These are phyloP conservation scores for Nebria salina DNA, from an alignment of 2,888 invertebrate genomes.

Conservation along the genomic window DNA sequence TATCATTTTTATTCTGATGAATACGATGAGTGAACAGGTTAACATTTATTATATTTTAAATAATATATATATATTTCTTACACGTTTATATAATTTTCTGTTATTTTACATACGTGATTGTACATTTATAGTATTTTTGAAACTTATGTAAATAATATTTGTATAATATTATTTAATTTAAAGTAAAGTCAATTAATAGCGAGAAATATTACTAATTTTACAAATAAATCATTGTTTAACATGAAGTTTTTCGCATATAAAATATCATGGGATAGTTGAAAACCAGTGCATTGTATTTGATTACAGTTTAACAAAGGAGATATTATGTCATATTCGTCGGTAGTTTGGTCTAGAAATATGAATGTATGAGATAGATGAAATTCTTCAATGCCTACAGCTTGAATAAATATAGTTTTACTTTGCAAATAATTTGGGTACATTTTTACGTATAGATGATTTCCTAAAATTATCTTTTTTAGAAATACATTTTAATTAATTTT, in stretches of 20 bases:
- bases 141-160: neutral
- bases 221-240: conserved; percentile 63
- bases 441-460: conserved; percentile 55
- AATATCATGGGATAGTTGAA: conserved; percentile 65
- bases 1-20: neutral
- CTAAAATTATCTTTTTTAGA: conserved; percentile 48
- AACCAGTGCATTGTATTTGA: conserved; percentile 58
- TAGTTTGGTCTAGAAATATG: conserved; percentile 53
- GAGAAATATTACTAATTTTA: conserved; percentile 68
- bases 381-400: conserved; percentile 58
- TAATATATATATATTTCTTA: neutral
- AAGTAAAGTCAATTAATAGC: conserved; percentile 52
- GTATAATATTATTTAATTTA: neutral
- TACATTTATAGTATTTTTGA: neutral
- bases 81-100: neutral
- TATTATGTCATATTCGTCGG: conserved; percentile 50
- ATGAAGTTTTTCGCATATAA: conserved; percentile 63
- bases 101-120: neutral
- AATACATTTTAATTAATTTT: neutral
- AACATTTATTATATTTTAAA: neutral
- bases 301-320: conserved; percentile 51
- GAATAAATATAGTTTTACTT: conserved; percentile 49
- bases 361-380: conserved; percentile 60
- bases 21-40: neutral
- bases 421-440: conserved; percentile 53